Conservation (phyloP, 2,888 invertebrate species). For the Dicranocentrus wangi region DNA sequence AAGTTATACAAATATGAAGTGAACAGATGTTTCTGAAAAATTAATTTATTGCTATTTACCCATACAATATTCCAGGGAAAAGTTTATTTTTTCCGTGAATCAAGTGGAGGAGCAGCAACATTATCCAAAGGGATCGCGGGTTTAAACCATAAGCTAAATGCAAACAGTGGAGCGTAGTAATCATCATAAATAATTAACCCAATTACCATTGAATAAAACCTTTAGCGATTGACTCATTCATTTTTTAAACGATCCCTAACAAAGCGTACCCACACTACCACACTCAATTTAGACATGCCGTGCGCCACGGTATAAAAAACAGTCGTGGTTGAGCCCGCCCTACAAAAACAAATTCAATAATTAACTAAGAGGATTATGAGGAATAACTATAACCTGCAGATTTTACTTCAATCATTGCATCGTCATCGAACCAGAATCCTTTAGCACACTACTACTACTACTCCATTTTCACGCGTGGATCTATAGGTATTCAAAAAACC, state of each 20-base stretch:
- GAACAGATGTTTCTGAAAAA: slow-evolving; percentile 53
- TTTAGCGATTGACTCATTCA: slow-evolving; percentile 5
- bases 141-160: not conserved
- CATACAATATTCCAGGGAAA: slow-evolving; percentile 5
- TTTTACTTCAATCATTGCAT: too few relatives aligned
- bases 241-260: slow-evolving; percentile 11
- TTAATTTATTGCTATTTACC: slow-evolving; percentile 52
- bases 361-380: slow-evolving; percentile 3
- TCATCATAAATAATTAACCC: slow-evolving; percentile 21
- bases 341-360: not conserved
- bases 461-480: too few relatives aligned
- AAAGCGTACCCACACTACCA: too few relatives aligned
- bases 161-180: not conserved
- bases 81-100: not conserved
- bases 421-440: too few relatives aligned
- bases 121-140: not conserved
- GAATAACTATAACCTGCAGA: not conserved
- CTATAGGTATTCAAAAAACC: not conserved
- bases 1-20: not conserved
- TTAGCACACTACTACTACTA: too few relatives aligned
- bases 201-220: slow-evolving; percentile 1
- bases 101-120: not conserved
- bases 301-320: too few relatives aligned
- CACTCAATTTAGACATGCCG: too few relatives aligned
- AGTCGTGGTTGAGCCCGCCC: too few relatives aligned